Evolutionary conservation across 2,113 vertebrate species (phyloP), one percentile per base, ranked within the genome.

Genomic region (Lagopus leucura): DNA sequence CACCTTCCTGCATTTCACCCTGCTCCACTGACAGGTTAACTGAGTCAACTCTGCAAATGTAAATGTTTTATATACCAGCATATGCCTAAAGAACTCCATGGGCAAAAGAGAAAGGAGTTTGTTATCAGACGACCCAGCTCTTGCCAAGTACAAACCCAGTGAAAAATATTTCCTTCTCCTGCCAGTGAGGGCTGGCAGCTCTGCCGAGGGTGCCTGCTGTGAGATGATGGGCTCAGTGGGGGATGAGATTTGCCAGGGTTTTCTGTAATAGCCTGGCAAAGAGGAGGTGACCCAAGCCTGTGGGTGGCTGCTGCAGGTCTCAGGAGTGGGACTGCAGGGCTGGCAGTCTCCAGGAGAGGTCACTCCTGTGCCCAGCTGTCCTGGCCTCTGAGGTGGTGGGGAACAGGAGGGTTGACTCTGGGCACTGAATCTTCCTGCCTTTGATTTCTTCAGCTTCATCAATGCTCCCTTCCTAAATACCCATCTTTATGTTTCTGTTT

Each of bases 341-440:
- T 88, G 64, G 50, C 42, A 93, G 60, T 15, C 64, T 94, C 95
- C 93, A 95, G 95, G 94, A 96, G 94, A 94, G 95, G 95, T 95
- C 94, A 95, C 94, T 93, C 91, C 92, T 88, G 79, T 27, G 32
- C 67, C 24, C 3, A 11, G 61, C 61, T 40, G 61, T 43, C 34
- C 36, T 13, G 82, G 0, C 32, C 11, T 60, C 61, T 19, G 6
- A 8, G 1, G 0, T 4, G 11, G 32, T 17, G 3, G 0, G 2
- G 24, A 17, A 58, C 77, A 63, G 45, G 17, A 61, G 72, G 28
- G 28, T 30, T 21, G 14, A 13, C 40, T 42, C 50, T 18, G 70
- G 55, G 67, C 36, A 36, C 13, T 27, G 63, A 57, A 50, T 66
- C 8, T 8, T 74, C 14, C 40, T 61, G 28, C 19, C 40, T 57